Evolutionary conservation across 2,888 invertebrate species (phyloP).

Genomic region (Pseudococcus longispinus): DNA sequence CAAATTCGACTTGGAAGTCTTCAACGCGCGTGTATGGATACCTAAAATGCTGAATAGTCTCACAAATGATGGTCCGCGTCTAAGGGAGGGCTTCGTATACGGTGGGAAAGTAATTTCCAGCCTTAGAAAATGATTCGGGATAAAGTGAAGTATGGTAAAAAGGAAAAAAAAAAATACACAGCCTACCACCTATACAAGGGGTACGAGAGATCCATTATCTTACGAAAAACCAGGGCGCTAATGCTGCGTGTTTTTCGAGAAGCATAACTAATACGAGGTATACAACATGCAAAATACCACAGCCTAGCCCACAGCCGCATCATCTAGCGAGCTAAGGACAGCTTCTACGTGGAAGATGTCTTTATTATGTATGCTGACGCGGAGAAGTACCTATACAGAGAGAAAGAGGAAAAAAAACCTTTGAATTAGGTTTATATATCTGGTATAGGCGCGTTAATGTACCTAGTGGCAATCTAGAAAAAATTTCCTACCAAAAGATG

Average conservation of each 20-base stretch:
- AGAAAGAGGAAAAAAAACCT: neutral
- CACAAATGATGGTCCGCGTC: neutral
- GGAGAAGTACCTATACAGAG: neutral
- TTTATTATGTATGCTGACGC: neutral
- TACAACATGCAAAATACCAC: conserved; percentile 10
- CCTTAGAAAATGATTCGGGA: neutral
- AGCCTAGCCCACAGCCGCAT: neutral
- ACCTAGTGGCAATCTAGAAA: neutral
- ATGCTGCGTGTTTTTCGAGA: neutral
- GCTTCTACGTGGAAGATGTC: no score
- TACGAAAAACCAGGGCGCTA: neutral
- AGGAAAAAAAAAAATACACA: neutral
- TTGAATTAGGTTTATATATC: neutral
- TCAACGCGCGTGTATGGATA: neutral
- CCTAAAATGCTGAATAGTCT: neutral
- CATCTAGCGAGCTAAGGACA: no score
- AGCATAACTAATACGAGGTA: neutral
- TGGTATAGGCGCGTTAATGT: conserved; percentile 7
- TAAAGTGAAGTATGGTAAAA: neutral
- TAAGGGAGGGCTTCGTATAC: neutral
- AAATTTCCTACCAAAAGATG: neutral
- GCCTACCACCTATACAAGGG: neutral
- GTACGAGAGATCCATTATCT: neutral
- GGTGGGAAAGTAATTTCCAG: conserved; percentile 19
- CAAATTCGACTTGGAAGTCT: conserved; percentile 2